Conservation (phyloP, 2,797 vertebrate genomes). For the Epinephelus malabaricus region DNA sequence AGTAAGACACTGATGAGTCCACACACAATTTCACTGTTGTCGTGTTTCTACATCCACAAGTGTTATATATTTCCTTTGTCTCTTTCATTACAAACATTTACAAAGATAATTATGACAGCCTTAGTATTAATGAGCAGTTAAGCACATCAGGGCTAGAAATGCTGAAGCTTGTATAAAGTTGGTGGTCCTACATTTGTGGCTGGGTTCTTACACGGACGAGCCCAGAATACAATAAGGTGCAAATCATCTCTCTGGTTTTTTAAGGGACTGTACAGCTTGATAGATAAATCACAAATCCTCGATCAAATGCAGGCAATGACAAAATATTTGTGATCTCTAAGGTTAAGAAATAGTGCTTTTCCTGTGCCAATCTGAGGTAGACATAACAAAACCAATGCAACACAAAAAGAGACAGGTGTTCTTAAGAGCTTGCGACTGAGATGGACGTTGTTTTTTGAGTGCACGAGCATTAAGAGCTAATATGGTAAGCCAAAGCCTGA, state of each 20-base stretch:
- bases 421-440: constrained; percentile 48
- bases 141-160: constrained; percentile 57
- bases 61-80: constrained; percentile 61
- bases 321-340: constrained; percentile 44
- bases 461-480: constrained; percentile 34
- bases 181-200: constrained; percentile 62
- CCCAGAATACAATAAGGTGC: constrained; percentile 74
- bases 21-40: constrained; percentile 58
- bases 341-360: constrained; percentile 74
- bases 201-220: constrained; percentile 39
- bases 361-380: constrained; percentile 83
- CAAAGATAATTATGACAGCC: constrained; percentile 76
- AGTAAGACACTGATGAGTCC: constrained; percentile 69
- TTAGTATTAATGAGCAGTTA: constrained; percentile 64
- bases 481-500: constrained; percentile 42
- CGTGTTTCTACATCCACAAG: constrained; percentile 66
- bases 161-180: constrained; percentile 66
- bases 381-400: constrained; percentile 74
- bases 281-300: constrained; percentile 40
- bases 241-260: constrained; percentile 61
- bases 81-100: constrained; percentile 79
- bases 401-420: constrained; percentile 42
- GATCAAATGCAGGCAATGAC: constrained; percentile 48
- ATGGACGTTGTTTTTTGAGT: constrained; percentile 52
- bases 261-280: constrained; percentile 61